A percentile compares a stretch with the other conserved stretches of the same genome.
These are phyloP conservation scores for Clupea harengus DNA, from an alignment of 2,113 vertebrate genomes.

Conservation along the genomic window DNA sequence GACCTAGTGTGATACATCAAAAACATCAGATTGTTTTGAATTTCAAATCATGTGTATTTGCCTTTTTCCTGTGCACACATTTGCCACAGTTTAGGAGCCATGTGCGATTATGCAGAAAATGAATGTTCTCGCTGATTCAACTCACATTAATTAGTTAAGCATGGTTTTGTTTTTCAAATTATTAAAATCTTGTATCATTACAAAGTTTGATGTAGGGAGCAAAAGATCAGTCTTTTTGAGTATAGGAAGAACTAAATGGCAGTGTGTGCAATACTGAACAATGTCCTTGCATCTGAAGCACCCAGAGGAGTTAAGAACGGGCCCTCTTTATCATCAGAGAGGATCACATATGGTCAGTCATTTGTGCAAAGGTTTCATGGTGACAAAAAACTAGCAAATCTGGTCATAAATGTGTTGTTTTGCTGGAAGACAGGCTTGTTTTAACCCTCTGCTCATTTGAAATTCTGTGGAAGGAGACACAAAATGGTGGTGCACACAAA, in stretches of 20 bases:
- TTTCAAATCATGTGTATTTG: slow-evolving; percentile 42
- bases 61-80: neutral
- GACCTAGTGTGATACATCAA: slow-evolving; percentile 63
- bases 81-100: neutral
- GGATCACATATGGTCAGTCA: slow-evolving; percentile 64
- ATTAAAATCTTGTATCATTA: neutral
- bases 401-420: slow-evolving; percentile 71
- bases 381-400: slow-evolving; percentile 63
- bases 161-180: neutral
- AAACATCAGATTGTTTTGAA: slow-evolving; percentile 56
- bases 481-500: slow-evolving; percentile 83
- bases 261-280: neutral
- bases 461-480: slow-evolving; percentile 81
- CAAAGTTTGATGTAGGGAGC: neutral
- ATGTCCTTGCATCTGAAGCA: neutral
- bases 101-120: slow-evolving; percentile 4
- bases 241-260: neutral
- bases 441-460: slow-evolving; percentile 79
- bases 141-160: neutral
- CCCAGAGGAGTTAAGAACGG: slow-evolving; percentile 39
- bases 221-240: neutral
- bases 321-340: slow-evolving; percentile 46
- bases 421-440: slow-evolving; percentile 69
- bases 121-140: neutral
- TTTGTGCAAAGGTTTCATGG: slow-evolving; percentile 60